A percentile compares a stretch with the other conserved stretches of the same genome.
phyloP scores from a whole-genome alignment of 2,888 invertebrate genomes.

The Diogma glabrata region DNA sequence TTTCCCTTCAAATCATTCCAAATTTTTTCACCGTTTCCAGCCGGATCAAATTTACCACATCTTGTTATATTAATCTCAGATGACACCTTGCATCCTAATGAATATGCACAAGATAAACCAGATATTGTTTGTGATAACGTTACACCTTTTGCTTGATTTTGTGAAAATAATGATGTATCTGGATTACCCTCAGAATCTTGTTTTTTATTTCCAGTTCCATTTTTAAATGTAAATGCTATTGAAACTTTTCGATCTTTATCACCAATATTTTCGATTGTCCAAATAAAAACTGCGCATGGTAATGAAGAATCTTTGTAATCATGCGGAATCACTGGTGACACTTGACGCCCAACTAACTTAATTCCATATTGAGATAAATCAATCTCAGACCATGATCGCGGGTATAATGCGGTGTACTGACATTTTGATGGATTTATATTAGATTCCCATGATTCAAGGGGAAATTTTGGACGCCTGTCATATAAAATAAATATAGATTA shows the following conservation, averaged over 20 bases:
- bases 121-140: slow-evolving; percentile 54
- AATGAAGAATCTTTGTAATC: slow-evolving; percentile 87
- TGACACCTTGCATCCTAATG: slow-evolving; percentile 33
- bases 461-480: slow-evolving; percentile 49
- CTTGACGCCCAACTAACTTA: slow-evolving; percentile 70
- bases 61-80: slow-evolving; percentile 43
- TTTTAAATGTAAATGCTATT: slow-evolving; percentile 83
- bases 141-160: slow-evolving; percentile 47
- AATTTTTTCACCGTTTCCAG: slow-evolving; percentile 50
- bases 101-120: slow-evolving; percentile 52
- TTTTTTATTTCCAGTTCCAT: slow-evolving; percentile 57
- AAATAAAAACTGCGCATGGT: slow-evolving; percentile 80
- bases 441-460: slow-evolving; percentile 57
- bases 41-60: slow-evolving; percentile 55
- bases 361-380: slow-evolving; percentile 69
- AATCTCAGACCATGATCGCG: slow-evolving; percentile 85
- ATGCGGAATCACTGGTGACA: slow-evolving; percentile 87
- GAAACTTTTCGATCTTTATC: slow-evolving; percentile 61
- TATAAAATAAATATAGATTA: slow-evolving; percentile 11
- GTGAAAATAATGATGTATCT: slow-evolving; percentile 22
- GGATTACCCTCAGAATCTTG: slow-evolving; percentile 39
- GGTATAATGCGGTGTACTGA: slow-evolving; percentile 76
- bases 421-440: slow-evolving; percentile 55
- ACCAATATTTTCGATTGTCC: slow-evolving; percentile 67
- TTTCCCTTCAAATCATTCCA: slow-evolving; percentile 66